Conservation (phyloP, 2,797 vertebrate species). For the Lemur catta region DNA sequence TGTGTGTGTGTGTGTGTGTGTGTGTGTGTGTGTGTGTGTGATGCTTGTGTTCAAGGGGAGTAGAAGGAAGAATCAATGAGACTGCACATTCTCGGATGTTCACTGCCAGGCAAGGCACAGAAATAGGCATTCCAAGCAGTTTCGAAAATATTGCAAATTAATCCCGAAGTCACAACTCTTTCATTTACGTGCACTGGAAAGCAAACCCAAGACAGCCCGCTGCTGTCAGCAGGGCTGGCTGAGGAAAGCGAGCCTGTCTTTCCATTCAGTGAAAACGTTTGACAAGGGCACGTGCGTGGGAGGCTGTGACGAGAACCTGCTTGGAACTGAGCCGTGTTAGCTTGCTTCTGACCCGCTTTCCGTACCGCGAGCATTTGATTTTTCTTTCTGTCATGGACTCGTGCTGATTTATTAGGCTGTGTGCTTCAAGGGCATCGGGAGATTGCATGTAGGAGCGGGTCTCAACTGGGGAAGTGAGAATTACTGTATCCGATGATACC, state of each 20-base stretch:
- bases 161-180: constrained; percentile 57
- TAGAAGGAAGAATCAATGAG: background rate
- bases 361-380: constrained; percentile 63
- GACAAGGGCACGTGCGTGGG: background rate
- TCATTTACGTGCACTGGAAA: background rate
- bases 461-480: constrained; percentile 77
- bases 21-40: fast-evolving
- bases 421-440: constrained; percentile 78
- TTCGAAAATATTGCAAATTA: constrained; percentile 40
- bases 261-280: constrained; percentile 66
- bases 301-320: constrained; percentile 58
- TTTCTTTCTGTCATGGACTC: constrained; percentile 77
- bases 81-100: background rate
- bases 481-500: constrained; percentile 79
- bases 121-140: constrained; percentile 49
- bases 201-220: constrained; percentile 46
- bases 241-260: constrained; percentile 61
- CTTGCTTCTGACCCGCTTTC: constrained; percentile 76
- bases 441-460: constrained; percentile 75
- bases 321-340: constrained; percentile 28
- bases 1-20: background rate
- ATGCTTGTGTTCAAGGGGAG: background rate
- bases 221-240: constrained; percentile 22
- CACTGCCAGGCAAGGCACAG: background rate
- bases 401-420: constrained; percentile 77